Evolutionary conservation across 2,797 vertebrate genomes (phyloP).

Genomic region (Emydoidea blandingii): DNA sequence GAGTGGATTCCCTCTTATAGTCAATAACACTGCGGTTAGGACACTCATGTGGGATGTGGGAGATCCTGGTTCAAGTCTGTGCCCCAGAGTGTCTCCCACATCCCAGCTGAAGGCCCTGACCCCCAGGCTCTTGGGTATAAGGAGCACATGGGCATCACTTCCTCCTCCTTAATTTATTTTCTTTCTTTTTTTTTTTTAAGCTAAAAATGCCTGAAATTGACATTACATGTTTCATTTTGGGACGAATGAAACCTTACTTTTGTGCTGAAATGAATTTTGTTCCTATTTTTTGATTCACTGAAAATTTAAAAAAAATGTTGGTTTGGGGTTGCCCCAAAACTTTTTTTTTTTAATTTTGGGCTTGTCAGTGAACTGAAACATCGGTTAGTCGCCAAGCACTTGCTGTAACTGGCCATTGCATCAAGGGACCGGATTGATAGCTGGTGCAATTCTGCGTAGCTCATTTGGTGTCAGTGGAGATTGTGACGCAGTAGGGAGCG

Average conservation of each 20-base stretch:
- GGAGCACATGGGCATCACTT: neutral
- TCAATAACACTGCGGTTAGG: neutral
- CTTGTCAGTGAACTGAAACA: neutral
- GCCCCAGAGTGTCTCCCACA: neutral
- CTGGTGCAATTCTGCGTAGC: neutral
- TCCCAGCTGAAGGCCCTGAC: neutral
- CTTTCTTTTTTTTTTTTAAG: neutral
- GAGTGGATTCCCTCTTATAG: neutral
- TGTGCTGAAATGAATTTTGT: neutral
- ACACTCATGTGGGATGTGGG: neutral
- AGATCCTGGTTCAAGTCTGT: too few species aligned
- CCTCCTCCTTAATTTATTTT: neutral
- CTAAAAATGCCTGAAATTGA: neutral
- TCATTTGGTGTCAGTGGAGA: neutral
- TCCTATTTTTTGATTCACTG: neutral
- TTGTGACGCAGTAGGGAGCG: too few species aligned
- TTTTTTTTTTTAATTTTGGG: neutral
- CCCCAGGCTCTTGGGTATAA: neutral
- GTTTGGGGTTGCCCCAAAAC: neutral
- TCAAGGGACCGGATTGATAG: fast-evolving
- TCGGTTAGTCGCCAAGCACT: neutral
- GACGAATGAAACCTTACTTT: neutral
- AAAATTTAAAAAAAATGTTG: neutral
- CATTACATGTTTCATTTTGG: neutral
- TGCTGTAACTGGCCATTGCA: neutral